Evolutionary conservation across 2,113 vertebrate genomes (phyloP).

Genomic region (Misgurnus mizolepis): DNA sequence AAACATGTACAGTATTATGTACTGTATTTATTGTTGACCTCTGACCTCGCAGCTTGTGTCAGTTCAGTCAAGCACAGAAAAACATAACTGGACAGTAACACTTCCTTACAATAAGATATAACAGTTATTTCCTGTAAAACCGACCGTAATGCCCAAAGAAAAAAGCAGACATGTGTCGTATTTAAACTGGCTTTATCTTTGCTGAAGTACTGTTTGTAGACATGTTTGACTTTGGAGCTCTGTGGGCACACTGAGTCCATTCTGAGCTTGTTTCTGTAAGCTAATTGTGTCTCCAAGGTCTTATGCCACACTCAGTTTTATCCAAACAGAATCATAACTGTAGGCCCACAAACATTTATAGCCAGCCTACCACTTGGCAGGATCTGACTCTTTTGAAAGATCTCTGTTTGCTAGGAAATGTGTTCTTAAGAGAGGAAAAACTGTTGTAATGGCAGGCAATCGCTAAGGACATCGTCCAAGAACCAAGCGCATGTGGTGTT

Average conservation of each 20-base stretch:
- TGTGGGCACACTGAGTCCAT: slow-evolving; percentile 51
- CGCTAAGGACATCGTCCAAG: neutral
- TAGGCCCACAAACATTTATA: slow-evolving; percentile 65
- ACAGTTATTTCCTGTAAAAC: neutral
- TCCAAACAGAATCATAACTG: slow-evolving; percentile 43
- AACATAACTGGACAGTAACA: neutral
- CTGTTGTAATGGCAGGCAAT: slow-evolving; percentile 1
- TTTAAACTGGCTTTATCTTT: slow-evolving; percentile 14
- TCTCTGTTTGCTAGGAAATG: slow-evolving; percentile 50
- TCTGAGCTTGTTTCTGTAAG: slow-evolving; percentile 36
- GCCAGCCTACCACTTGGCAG: slow-evolving; percentile 63
- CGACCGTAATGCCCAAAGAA: neutral
- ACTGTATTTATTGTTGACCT: neutral
- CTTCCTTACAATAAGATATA: neutral
- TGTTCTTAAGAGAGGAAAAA: slow-evolving; percentile 37
- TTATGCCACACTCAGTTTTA: slow-evolving; percentile 54
- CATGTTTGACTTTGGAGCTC: neutral
- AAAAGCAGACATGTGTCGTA: neutral
- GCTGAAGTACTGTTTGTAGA: neutral
- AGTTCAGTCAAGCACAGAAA: neutral
- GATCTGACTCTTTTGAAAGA: slow-evolving; percentile 16
- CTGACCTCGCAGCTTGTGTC: neutral
- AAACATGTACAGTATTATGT: neutral
- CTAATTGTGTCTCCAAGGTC: slow-evolving; percentile 66
- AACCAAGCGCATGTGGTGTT: neutral